Conservation (phyloP, 1,140 invertebrate genomes). For the Drosophila funebris region DNA sequence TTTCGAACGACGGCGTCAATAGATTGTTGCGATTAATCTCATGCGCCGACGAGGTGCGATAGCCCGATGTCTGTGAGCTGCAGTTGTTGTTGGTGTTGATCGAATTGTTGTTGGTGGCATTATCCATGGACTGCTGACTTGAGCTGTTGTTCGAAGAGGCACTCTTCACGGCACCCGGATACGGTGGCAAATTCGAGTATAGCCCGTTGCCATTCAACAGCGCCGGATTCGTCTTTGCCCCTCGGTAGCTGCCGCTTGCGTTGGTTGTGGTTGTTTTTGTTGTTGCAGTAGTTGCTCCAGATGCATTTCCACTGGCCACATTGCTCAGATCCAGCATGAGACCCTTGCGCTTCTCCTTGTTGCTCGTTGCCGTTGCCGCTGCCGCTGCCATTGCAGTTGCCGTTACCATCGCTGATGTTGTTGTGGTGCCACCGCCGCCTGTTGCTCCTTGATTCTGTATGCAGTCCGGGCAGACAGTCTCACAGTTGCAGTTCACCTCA, state of each 20-base stretch:
- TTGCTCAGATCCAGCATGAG: slow-evolving; percentile 88
- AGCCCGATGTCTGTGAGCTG: slow-evolving; percentile 75
- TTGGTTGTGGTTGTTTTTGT: slow-evolving; percentile 39
- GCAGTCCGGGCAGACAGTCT: slow-evolving; percentile 61
- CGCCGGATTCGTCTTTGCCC: slow-evolving; percentile 49
- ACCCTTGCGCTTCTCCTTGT: slow-evolving; percentile 84
- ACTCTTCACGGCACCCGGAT: slow-evolving; percentile 68
- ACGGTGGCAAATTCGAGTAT: slow-evolving; percentile 76
- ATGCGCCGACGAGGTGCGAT: slow-evolving; percentile 83
- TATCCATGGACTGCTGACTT: slow-evolving; percentile 67
- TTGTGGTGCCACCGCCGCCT: background rate
- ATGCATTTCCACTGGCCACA: slow-evolving; percentile 22
- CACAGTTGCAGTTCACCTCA: slow-evolving; percentile 68
- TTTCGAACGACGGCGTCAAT: slow-evolving; percentile 80
- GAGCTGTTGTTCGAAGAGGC: slow-evolving; percentile 75
- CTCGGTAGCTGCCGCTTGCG: slow-evolving; percentile 51
- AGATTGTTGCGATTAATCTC: slow-evolving; percentile 83
- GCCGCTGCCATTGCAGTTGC: background rate
- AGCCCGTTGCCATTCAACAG: slow-evolving; percentile 70
- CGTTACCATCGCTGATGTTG: too few relatives aligned
- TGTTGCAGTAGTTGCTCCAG: slow-evolving; percentile 61
- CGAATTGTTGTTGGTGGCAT: slow-evolving; percentile 71
- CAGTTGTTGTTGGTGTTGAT: slow-evolving; percentile 71
- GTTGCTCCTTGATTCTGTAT: slow-evolving; percentile 43
- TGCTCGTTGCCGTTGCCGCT: slow-evolving; percentile 24